Evolutionary conservation across 2,888 invertebrate genomes (phyloP).

Genomic region (Stegophylla sp.): DNA sequence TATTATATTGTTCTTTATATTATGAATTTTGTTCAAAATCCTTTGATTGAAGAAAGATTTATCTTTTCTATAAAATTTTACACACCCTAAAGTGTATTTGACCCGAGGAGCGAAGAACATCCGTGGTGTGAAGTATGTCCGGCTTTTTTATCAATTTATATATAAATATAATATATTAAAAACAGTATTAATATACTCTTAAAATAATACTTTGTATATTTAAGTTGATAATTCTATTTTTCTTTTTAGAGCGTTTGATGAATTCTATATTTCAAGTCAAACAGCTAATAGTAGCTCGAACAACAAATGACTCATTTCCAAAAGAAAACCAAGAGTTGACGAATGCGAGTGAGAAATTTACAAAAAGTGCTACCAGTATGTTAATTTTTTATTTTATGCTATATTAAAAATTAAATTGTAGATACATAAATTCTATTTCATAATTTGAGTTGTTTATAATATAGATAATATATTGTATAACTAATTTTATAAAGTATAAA

Average conservation of each 20-base stretch:
- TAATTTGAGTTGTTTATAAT: no score
- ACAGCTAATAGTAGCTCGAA: conserved; percentile 75
- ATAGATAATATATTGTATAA: no score
- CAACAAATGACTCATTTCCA: conserved; percentile 68
- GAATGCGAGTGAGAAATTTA: conserved; percentile 75
- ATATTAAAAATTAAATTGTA: not conserved
- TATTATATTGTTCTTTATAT: no score
- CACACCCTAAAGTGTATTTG: no score
- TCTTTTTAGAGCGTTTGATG: conserved; percentile 76
- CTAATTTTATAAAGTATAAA: no score
- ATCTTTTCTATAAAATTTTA: not conserved
- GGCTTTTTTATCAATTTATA: no score
- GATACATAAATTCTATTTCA: no score
- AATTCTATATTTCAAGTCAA: conserved; percentile 80
- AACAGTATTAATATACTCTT: not conserved
- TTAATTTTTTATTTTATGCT: conserved; percentile 62
- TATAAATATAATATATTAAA: not conserved
- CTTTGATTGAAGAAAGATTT: no score
- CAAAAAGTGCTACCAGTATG: conserved; percentile 77
- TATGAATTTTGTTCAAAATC: no score
- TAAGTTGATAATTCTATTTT: conserved; percentile 3
- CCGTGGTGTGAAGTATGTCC: no score
- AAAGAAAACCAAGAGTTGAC: conserved; percentile 72
- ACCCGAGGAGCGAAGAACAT: no score
- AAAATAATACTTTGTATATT: not conserved